Evolutionary conservation across 2,888 invertebrate genomes (phyloP).

Genomic region (Tenthredo scrophulariae): DNA sequence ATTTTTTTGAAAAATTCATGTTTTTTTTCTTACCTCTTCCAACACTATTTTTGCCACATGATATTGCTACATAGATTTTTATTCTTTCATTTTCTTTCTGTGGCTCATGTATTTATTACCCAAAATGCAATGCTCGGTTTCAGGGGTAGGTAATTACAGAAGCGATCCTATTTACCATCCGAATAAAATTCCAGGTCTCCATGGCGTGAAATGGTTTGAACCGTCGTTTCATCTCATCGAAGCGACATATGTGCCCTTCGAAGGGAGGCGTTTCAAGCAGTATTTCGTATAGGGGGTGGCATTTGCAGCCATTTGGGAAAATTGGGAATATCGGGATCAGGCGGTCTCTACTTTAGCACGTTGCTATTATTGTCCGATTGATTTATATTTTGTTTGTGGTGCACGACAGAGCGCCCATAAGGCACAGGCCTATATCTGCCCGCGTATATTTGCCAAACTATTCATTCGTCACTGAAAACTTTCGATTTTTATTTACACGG

Average conservation of each 20-base stretch:
- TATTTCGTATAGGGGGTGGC: slow-evolving; percentile 63
- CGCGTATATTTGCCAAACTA: slow-evolving; percentile 36
- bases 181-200: slow-evolving; percentile 67
- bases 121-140: not conserved
- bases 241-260: slow-evolving; percentile 65
- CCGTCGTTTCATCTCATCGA: slow-evolving; percentile 58
- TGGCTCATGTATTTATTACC: not conserved
- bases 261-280: slow-evolving; percentile 53
- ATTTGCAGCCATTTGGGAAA: slow-evolving; percentile 73
- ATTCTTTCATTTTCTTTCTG: not conserved
- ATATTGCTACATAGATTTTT: not conserved
- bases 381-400: slow-evolving; percentile 77
- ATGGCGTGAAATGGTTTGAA: slow-evolving; percentile 70
- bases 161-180: slow-evolving; percentile 53
- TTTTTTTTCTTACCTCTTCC: not conserved
- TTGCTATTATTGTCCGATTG: slow-evolving; percentile 73
- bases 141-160: not conserved
- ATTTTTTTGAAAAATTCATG: not conserved
- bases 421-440: slow-evolving; percentile 3
- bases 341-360: slow-evolving; percentile 59
- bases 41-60: not conserved
- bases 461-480: slow-evolving; percentile 46
- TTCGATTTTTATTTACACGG: slow-evolving; percentile 15
- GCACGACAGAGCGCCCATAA: slow-evolving; percentile 55
- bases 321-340: slow-evolving; percentile 73